Percentiles rank a stretch among this genome's conserved stretches.
phyloP scores from a whole-genome alignment of 1,140 invertebrate species.

The Mizuhopecten yessoensis region DNA sequence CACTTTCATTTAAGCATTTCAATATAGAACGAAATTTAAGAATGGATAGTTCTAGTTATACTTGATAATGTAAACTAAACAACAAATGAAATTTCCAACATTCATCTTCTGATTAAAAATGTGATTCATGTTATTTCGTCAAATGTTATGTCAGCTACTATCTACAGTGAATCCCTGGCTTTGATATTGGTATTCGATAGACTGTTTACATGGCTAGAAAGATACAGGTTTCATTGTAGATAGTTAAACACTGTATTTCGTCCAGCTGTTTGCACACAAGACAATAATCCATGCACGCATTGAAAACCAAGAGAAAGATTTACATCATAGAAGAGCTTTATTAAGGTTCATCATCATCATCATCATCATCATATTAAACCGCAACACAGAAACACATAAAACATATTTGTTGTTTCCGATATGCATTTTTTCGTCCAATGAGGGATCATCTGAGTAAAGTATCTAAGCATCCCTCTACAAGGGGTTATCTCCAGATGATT shows the following conservation, averaged over 20 bases:
- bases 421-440: slow-evolving; percentile 56
- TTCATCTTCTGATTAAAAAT: slow-evolving; percentile 15
- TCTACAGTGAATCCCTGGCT: not conserved
- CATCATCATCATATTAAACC: not conserved
- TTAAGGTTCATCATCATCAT: slow-evolving; percentile 33
- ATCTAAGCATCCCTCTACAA: slow-evolving; percentile 48
- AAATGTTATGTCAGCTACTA: not conserved
- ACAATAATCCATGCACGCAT: not conserved
- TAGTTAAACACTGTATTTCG: not conserved
- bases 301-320: not conserved
- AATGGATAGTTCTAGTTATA: not conserved
- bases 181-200: not conserved
- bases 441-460: slow-evolving; percentile 61
- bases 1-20: not conserved
- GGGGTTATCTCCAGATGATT: slow-evolving; percentile 23
- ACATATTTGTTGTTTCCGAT: slow-evolving; percentile 44
- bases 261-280: no score
- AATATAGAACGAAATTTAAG: no score
- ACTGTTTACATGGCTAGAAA: not conserved
- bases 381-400: slow-evolving; percentile 45
- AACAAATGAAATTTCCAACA: not conserved
- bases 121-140: not conserved
- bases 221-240: not conserved
- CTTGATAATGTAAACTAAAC: not conserved
- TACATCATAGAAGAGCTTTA: slow-evolving; percentile 18